A percentile compares a stretch with the other conserved stretches of the same genome.
Conservation (phyloP, 35 echinoderm and acorn worm species). For the Hemicentrotus pulcherrimus region DNA sequence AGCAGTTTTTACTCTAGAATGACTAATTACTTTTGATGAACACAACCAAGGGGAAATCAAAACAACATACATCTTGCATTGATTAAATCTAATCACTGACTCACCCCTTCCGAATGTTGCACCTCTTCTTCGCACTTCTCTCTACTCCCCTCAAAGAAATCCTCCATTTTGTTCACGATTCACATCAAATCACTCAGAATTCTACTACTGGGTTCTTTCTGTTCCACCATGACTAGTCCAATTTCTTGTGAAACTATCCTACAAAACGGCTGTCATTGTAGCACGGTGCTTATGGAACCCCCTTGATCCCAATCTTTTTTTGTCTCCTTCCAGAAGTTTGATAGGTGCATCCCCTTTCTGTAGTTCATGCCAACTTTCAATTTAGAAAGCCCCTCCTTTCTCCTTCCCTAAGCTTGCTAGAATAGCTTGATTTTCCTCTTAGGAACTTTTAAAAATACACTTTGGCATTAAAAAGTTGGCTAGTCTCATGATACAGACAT, state of each 20-base stretch:
- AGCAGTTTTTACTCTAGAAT: not conserved
- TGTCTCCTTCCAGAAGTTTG: not conserved
- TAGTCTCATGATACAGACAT: not conserved
- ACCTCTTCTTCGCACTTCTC: not conserved
- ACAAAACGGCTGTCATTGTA: not conserved
- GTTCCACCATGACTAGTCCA: not conserved
- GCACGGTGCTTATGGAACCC: not conserved
- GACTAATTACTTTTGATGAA: not conserved
- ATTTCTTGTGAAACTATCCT: not conserved
- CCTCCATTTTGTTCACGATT: not conserved
- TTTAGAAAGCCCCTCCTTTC: not conserved
- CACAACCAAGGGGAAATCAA: not conserved
- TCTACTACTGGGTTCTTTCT: not conserved
- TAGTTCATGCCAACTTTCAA: not conserved
- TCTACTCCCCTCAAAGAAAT: not conserved
- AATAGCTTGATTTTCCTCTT: too few species aligned
- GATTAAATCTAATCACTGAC: not conserved
- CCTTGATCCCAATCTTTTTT: not conserved
- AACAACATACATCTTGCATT: not conserved
- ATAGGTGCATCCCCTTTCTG: not conserved
- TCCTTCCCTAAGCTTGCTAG: not conserved
- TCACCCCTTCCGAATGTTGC: not conserved
- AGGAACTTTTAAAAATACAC: not conserved
- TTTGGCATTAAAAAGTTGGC: not conserved
- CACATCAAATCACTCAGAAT: not conserved